These are phyloP conservation scores for Cichladusa arquata DNA, from an alignment of 2,113 vertebrate species.

Conservation along the genomic window DNA sequence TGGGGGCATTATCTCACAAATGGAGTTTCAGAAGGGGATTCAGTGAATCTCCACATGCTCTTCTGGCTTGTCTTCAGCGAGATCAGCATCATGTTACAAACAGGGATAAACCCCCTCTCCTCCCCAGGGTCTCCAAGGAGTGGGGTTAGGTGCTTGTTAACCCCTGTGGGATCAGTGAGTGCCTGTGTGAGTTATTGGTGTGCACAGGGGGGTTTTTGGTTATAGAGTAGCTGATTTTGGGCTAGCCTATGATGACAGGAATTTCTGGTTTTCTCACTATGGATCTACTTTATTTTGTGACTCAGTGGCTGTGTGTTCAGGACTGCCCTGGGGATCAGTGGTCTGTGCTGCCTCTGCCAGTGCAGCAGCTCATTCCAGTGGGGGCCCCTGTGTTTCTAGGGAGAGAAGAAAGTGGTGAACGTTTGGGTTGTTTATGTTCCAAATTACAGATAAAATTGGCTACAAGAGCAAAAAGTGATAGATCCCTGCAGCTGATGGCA, in stretches of 20 bases:
- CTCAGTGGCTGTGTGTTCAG: not conserved
- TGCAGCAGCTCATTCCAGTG: not conserved
- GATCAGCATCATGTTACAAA: not conserved
- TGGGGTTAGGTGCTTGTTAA: not conserved
- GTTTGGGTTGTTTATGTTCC: not conserved
- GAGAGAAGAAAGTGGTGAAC: not conserved
- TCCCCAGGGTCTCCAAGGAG: not conserved
- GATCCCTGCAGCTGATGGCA: not conserved
- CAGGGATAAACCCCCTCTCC: not conserved
- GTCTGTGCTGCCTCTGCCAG: not conserved
- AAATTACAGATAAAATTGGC: not conserved
- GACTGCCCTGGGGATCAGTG: not conserved
- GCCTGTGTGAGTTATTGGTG: not conserved
- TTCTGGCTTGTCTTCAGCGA: not conserved
- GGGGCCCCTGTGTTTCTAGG: not conserved
- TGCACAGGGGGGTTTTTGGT: not conserved
- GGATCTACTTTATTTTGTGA: not conserved
- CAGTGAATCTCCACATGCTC: not conserved
- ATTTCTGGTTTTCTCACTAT: not conserved
- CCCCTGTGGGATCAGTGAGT: rapidly evolving
- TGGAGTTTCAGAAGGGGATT: not conserved
- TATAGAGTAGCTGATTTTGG: not conserved
- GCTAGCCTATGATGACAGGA: not conserved
- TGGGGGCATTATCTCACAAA: not conserved
- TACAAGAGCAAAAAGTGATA: not conserved